A percentile compares a stretch with the other conserved stretches of the same genome.
These are phyloP conservation scores for Diplodus sargus DNA, from an alignment of 2,797 vertebrate genomes.

Conservation along the genomic window DNA sequence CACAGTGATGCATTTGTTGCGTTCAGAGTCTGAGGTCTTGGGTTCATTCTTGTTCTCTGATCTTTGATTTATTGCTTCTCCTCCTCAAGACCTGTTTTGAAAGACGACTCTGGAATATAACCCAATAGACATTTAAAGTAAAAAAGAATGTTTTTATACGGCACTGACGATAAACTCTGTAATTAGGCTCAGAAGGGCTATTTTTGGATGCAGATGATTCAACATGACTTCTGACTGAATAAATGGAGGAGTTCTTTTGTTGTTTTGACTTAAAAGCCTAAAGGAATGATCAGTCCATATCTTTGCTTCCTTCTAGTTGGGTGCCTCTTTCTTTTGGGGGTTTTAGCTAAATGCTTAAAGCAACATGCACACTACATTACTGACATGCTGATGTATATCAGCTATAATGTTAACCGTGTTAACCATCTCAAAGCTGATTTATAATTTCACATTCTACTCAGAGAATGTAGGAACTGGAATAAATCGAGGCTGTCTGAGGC, in stretches of 20 bases:
- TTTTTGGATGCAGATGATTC: slow-evolving; percentile 3
- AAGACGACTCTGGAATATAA: neutral
- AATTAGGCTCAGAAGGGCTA: neutral
- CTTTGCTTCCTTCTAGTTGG: neutral
- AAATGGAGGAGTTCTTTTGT: neutral
- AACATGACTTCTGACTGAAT: neutral
- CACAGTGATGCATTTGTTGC: slow-evolving; percentile 23
- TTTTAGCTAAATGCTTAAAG: neutral
- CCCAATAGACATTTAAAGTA: neutral
- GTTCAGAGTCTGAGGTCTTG: slow-evolving; percentile 32
- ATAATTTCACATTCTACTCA: no score
- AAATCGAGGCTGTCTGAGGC: no score
- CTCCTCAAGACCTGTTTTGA: neutral
- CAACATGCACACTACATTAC: neutral
- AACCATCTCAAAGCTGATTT: neutral
- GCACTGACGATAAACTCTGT: neutral
- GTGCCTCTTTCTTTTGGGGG: neutral
- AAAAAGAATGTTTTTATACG: neutral
- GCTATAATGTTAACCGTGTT: neutral
- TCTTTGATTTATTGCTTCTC: slow-evolving; percentile 21
- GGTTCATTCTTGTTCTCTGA: slow-evolving; percentile 8
- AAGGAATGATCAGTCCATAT: neutral
- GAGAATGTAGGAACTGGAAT: no score
- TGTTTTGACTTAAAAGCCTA: neutral
- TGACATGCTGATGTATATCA: neutral